Conservation (phyloP, 2,888 invertebrate genomes). For the Dicyrtoma fusca region DNA sequence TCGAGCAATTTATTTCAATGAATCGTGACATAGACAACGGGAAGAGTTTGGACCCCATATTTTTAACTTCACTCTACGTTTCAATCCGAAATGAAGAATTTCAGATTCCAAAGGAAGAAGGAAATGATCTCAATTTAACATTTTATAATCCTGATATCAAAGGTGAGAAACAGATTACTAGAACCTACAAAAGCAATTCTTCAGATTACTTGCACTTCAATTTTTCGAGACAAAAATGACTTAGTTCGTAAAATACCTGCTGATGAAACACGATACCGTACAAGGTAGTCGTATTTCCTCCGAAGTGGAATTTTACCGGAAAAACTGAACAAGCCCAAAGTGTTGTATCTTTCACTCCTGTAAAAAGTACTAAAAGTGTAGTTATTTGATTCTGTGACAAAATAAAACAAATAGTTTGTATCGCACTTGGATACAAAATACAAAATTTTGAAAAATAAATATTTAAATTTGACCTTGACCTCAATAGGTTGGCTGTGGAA, state of each 20-base stretch:
- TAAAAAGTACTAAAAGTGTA: no score
- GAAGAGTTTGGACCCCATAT: constrained; percentile 61
- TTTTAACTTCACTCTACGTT: constrained; percentile 60
- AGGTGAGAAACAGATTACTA: no score
- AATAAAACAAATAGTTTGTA: no score
- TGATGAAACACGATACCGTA: no score
- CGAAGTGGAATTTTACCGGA: no score
- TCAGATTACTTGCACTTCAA: not conserved
- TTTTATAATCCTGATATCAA: constrained; percentile 66
- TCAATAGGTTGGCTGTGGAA: constrained; percentile 65
- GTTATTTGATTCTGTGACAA: no score
- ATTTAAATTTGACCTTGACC: not conserved
- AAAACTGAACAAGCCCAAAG: no score
- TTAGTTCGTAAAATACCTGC: no score
- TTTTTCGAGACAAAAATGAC: no score
- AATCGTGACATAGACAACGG: constrained; percentile 64
- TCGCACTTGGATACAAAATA: no score
- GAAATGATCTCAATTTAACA: constrained; percentile 64
- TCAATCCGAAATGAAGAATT: constrained; percentile 65
- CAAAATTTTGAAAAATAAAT: constrained; percentile 2
- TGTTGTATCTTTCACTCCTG: no score
- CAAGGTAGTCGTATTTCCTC: no score
- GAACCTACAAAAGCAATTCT: not conserved
- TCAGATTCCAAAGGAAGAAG: constrained; percentile 65
- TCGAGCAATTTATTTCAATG: constrained; percentile 64